phyloP scores from a whole-genome alignment of 37 sponge, comb jelly and placozoan genomes.

The Haliclona indistincta region DNA sequence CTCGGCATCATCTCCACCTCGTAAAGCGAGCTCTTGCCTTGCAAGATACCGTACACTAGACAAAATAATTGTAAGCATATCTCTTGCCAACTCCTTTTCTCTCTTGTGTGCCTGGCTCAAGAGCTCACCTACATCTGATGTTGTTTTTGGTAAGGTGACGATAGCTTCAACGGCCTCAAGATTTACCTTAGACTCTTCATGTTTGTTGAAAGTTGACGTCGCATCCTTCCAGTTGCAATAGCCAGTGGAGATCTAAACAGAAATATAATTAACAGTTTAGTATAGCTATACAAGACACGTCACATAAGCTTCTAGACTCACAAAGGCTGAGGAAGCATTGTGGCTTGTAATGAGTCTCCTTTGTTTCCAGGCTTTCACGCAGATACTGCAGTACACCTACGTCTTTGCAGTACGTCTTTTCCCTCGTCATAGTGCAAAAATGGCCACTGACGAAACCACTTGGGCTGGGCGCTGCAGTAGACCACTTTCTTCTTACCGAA shows the following conservation, averaged over 20 bases:
- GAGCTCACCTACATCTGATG: constrained; percentile 65
- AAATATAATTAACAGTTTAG: not conserved
- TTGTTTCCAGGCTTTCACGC: too few species aligned
- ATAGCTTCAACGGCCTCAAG: constrained; percentile 70
- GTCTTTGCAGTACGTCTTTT: too few species aligned
- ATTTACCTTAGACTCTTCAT: constrained; percentile 62
- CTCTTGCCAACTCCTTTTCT: constrained; percentile 64
- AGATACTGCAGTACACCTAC: too few species aligned
- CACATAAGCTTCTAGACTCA: not conserved
- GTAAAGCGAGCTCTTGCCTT: constrained; percentile 68
- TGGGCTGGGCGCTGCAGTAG: constrained; percentile 20
- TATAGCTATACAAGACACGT: not conserved
- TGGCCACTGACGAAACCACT: constrained; percentile 43
- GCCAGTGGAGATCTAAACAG: not conserved
- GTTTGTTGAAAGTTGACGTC: constrained; percentile 70
- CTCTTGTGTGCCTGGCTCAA: constrained; percentile 51
- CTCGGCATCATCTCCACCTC: constrained; percentile 60
- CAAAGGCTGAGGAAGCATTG: not conserved
- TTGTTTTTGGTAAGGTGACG: constrained; percentile 56
- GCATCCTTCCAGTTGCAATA: constrained; percentile 64
- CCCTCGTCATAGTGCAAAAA: too few species aligned
- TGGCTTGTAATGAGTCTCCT: too few species aligned
- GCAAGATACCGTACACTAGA: constrained; percentile 64
- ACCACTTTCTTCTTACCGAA: constrained; percentile 45
- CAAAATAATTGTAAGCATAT: constrained; percentile 70